Evolutionary conservation across 2,113 vertebrate species (phyloP).

Genomic region (Peromyscus leucopus): DNA sequence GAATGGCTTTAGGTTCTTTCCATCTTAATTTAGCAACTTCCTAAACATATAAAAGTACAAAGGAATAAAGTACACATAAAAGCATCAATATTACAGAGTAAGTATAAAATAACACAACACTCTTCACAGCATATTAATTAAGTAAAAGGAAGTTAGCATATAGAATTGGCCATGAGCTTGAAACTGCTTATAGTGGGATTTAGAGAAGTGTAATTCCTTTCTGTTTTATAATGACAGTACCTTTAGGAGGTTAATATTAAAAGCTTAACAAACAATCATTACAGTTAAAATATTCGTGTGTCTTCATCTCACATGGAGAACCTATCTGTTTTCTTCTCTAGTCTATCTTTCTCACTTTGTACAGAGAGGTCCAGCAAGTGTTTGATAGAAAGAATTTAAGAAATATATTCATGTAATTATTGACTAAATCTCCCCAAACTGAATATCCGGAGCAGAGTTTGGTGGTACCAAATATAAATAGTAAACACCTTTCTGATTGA

Average conservation of each 20-base stretch:
- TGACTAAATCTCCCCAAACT: constrained; percentile 30
- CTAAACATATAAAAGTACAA: background rate
- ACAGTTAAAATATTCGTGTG: background rate
- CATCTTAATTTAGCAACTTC: constrained; percentile 47
- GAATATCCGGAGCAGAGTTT: constrained; percentile 2
- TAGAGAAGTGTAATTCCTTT: background rate
- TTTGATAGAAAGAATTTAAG: background rate
- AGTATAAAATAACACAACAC: background rate
- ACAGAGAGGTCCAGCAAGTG: background rate
- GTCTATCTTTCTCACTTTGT: background rate
- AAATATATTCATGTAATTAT: background rate
- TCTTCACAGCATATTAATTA: background rate
- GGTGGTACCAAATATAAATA: background rate
- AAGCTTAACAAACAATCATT: constrained; percentile 10
- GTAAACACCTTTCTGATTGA: constrained; percentile 1
- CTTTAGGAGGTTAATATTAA: background rate
- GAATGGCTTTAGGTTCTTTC: background rate
- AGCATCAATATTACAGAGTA: constrained; percentile 19
- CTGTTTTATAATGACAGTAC: background rate
- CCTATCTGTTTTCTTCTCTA: background rate
- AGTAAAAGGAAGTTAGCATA: constrained; percentile 12
- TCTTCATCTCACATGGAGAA: background rate
- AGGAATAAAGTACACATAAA: background rate
- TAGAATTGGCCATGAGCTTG: constrained; percentile 13
- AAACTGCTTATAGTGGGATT: background rate